Evolutionary conservation across 2,888 invertebrate genomes (phyloP), one percentile per base, ranked within the genome.

Genomic region (Acrobasis repandana): DNA sequence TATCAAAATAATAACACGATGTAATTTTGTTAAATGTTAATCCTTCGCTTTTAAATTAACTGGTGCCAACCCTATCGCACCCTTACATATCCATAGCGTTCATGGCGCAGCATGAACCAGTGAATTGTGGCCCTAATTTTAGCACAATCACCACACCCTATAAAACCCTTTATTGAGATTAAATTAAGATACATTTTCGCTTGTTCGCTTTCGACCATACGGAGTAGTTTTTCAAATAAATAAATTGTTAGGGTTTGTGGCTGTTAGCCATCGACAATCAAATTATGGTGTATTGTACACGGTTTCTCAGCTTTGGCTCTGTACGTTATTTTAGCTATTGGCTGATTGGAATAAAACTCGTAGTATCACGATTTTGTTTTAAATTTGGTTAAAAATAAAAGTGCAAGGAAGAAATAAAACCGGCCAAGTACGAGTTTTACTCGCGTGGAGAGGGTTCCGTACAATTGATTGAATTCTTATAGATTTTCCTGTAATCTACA

Each of bases 221-320:
- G 68, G 77, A 81, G 84, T 85, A 83, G 82, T 86, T 86, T 86
- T 84, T 84, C 82, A 81, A 83, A 85, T 77, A 81, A 80, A 80
- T 85, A 87, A 86, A 58, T 86, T 86, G 83, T 79, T 75, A 78
- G 83, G 83, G 81, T 80, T 85, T 85, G 86, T 75, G 85, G 87
- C 81, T 81, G 82, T 84, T 82, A 83, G 77, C 73, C 72, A 78
- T 82, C 69, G 78, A 76, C 80, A 82, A 86, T 85, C 76, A 78
- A 81, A 83, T 85, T 82, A 83, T 76, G 73, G 67, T 67, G 71
- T 72, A 72, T 77, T 76, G 76, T 79, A 80, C 36, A 49, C 16
- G 49, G 58, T 58, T 50, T 49, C 20, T 16, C 18, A 33, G 49
- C 34, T 58, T 10, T 38, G 47, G 49, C 34, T 58, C 11, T 38